Conservation (phyloP, 1,140 invertebrate genomes). For the Leptonema lineaticorne region DNA sequence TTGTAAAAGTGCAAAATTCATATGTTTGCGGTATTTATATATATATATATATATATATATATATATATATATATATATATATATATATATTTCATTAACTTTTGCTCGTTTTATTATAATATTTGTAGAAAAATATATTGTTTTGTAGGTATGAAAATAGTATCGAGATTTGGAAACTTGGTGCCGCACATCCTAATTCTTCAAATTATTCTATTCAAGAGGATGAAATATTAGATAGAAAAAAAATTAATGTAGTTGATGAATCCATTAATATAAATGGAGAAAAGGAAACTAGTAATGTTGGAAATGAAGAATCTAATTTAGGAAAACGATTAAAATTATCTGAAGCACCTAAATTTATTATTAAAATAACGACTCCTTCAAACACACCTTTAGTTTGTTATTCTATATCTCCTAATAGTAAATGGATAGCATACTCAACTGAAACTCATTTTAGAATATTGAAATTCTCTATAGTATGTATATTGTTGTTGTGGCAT, state of each 20-base stretch:
- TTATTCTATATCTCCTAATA: constrained; percentile 67
- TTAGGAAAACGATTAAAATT: constrained; percentile 48
- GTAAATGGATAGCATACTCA: constrained; percentile 72
- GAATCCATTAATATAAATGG: constrained; percentile 35
- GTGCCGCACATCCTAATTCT: constrained; percentile 47
- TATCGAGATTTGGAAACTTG: constrained; percentile 67
- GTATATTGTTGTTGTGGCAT: constrained; percentile 34
- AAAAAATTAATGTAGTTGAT: background rate
- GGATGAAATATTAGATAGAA: constrained; percentile 31
- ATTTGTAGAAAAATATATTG: constrained; percentile 22
- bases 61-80: too few relatives aligned
- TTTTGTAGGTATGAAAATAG: constrained; percentile 65
- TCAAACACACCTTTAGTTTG: constrained; percentile 64
- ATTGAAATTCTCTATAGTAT: constrained; percentile 63
- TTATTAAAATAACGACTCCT: constrained; percentile 65
- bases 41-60: constrained; percentile 56
- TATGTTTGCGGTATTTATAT: constrained; percentile 70
- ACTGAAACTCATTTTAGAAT: constrained; percentile 66
- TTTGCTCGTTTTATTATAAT: too few relatives aligned
- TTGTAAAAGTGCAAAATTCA: constrained; percentile 58
- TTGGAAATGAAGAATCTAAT: constrained; percentile 28
- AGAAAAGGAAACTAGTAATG: constrained; percentile 41
- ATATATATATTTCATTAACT: too few relatives aligned
- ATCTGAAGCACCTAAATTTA: constrained; percentile 62
- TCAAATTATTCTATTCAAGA: constrained; percentile 44